phyloP scores from a whole-genome alignment of 2,888 invertebrate genomes.

The Dryadula phaetusa region DNA sequence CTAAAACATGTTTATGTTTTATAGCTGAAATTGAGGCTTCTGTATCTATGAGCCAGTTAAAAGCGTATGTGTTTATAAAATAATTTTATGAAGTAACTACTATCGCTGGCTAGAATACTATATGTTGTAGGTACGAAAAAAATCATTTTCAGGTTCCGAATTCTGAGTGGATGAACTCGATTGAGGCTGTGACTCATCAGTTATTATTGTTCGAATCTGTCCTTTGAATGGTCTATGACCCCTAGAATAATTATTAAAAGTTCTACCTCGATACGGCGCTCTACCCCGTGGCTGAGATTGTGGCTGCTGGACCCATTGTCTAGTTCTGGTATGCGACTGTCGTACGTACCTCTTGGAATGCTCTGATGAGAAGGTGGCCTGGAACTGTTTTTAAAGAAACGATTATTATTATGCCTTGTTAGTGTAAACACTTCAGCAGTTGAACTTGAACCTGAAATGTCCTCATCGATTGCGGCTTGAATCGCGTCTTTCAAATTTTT shows the following conservation, averaged over 20 bases:
- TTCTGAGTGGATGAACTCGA: too few relatives aligned
- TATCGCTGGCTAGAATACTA: slow-evolving; percentile 6
- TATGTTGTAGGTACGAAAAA: slow-evolving; percentile 4
- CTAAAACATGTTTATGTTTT: too few relatives aligned
- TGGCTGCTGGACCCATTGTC: slow-evolving; percentile 19
- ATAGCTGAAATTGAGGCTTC: slow-evolving; percentile 2
- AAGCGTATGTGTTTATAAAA: too few relatives aligned
- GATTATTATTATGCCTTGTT: neutral
- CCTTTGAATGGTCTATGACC: slow-evolving; percentile 22
- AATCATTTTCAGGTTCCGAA: slow-evolving; percentile 10
- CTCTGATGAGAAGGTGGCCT: neutral
- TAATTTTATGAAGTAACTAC: too few relatives aligned
- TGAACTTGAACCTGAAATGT: too few relatives aligned
- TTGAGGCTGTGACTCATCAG: too few relatives aligned
- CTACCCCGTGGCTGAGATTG: slow-evolving; percentile 20
- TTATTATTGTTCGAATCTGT: slow-evolving; percentile 16
- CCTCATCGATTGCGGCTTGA: too few relatives aligned
- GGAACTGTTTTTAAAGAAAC: neutral
- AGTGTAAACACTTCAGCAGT: neutral
- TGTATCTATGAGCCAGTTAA: neutral
- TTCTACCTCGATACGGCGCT: slow-evolving; percentile 19
- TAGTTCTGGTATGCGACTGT: slow-evolving; percentile 11
- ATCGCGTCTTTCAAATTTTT: too few relatives aligned
- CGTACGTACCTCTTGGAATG: neutral
- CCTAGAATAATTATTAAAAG: slow-evolving; percentile 24